Percentiles rank a stretch among this genome's conserved stretches.
phyloP scores from a whole-genome alignment of 2,797 vertebrate species.

The Poecilia gillii region DNA sequence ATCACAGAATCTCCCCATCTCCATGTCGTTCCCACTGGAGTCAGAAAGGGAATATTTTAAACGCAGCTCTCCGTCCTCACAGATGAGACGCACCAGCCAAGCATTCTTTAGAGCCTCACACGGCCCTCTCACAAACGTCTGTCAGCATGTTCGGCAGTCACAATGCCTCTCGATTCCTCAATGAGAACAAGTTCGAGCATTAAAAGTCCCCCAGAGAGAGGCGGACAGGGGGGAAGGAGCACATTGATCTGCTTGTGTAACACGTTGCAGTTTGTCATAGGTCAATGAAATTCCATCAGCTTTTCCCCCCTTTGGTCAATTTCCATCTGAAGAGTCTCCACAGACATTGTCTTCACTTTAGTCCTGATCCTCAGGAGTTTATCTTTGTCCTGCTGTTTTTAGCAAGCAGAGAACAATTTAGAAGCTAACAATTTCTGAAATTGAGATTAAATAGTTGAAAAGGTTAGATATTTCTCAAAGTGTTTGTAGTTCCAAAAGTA shows the following conservation, averaged over 20 bases:
- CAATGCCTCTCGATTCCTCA: constrained; percentile 31
- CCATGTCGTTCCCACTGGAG: constrained; percentile 47
- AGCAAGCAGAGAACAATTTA: constrained; percentile 18
- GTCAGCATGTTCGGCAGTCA: constrained; percentile 52
- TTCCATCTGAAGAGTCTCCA: constrained; percentile 63
- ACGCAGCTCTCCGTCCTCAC: constrained; percentile 33
- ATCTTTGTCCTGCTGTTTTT: constrained; percentile 31
- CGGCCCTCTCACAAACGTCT: constrained; percentile 48
- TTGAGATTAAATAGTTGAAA: not conserved
- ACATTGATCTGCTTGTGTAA: constrained; percentile 77
- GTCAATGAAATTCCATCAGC: constrained; percentile 78
- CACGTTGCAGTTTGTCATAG: constrained; percentile 64
- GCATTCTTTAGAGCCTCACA: constrained; percentile 41
- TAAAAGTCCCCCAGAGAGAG: constrained; percentile 66
- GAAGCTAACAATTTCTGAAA: not conserved
- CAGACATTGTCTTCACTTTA: constrained; percentile 50
- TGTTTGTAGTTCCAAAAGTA: not conserved
- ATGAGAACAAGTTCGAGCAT: constrained; percentile 56
- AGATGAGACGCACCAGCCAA: constrained; percentile 55
- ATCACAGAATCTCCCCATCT: constrained; percentile 48
- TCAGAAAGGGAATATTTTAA: constrained; percentile 41
- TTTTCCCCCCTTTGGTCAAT: constrained; percentile 70
- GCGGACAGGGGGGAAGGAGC: constrained; percentile 33
- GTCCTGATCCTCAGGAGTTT: constrained; percentile 46
- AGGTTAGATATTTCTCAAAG: not conserved